phyloP scores from a whole-genome alignment of 2,797 vertebrate species.

The Periparus ater region DNA sequence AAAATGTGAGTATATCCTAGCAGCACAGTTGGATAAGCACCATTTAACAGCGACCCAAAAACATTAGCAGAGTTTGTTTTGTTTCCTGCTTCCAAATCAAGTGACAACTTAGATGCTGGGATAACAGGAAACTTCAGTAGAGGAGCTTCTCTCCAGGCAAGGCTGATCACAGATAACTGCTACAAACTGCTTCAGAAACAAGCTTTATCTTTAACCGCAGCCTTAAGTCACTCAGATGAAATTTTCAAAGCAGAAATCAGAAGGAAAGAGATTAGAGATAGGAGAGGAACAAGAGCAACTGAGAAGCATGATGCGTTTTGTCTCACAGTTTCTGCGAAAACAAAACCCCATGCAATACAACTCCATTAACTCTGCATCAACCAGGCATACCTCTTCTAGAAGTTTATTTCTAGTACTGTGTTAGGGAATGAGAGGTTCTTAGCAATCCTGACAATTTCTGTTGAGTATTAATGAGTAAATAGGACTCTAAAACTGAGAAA shows the following conservation, averaged over 20 bases:
- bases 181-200: background rate
- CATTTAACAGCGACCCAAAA: background rate
- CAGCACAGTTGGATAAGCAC: background rate
- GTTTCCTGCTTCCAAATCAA: slow-evolving; percentile 50
- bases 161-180: background rate
- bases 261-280: background rate
- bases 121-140: slow-evolving; percentile 3
- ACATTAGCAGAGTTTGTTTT: background rate
- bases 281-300: background rate
- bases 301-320: background rate
- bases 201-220: background rate
- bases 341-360: background rate
- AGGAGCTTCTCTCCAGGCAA: background rate
- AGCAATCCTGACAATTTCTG: background rate
- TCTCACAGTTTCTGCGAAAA: background rate
- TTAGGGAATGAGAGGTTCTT: background rate
- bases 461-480: background rate
- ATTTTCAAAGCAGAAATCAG: background rate
- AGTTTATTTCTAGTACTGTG: background rate
- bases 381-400: background rate
- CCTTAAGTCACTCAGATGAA: background rate
- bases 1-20: background rate
- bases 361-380: background rate
- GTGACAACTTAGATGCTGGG: slow-evolving; percentile 8
- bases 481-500: background rate